A percentile compares a stretch with the other conserved stretches of the same genome.
These are phyloP conservation scores for Heliopora coerulea DNA, from an alignment of 92 coral and sea anemone genomes.

Conservation along the genomic window DNA sequence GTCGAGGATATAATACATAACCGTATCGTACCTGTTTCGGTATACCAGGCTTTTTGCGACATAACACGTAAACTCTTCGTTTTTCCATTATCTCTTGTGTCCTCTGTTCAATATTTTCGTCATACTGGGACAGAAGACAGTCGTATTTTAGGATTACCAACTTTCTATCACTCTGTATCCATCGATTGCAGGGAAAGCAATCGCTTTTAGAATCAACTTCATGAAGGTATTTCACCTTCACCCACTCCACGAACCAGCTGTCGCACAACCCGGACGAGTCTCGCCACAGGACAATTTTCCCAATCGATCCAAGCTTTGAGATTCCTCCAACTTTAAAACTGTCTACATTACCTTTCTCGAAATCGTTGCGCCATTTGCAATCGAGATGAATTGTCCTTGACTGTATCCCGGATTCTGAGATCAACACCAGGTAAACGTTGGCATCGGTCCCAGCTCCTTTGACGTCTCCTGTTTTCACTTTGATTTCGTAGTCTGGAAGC, in stretches of 20 bases:
- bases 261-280: slow-evolving; percentile 88
- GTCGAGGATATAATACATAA: too few relatives aligned
- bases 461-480: slow-evolving; percentile 96
- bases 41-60: slow-evolving; percentile 87
- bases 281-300: slow-evolving; percentile 68
- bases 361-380: slow-evolving; percentile 95
- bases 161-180: slow-evolving; percentile 84
- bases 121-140: slow-evolving; percentile 87
- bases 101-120: slow-evolving; percentile 79
- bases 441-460: slow-evolving; percentile 99
- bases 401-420: slow-evolving; percentile 69
- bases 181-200: slow-evolving; percentile 90
- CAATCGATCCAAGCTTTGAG: slow-evolving; percentile 69
- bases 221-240: slow-evolving; percentile 64
- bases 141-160: slow-evolving; percentile 74
- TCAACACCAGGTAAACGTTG: slow-evolving; percentile 78
- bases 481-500: slow-evolving; percentile 88
- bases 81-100: slow-evolving; percentile 77
- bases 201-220: slow-evolving; percentile 43
- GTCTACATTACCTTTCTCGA: slow-evolving; percentile 94
- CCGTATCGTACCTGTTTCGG: slow-evolving; percentile 94
- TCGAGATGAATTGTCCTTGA: slow-evolving; percentile 80
- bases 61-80: slow-evolving; percentile 62
- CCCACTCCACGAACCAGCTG: slow-evolving; percentile 95
- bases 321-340: slow-evolving; percentile 75